A percentile compares a stretch with the other conserved stretches of the same genome.
These are phyloP conservation scores for Sebastes paucispinis DNA, from an alignment of 2,797 vertebrate genomes.

Conservation along the genomic window DNA sequence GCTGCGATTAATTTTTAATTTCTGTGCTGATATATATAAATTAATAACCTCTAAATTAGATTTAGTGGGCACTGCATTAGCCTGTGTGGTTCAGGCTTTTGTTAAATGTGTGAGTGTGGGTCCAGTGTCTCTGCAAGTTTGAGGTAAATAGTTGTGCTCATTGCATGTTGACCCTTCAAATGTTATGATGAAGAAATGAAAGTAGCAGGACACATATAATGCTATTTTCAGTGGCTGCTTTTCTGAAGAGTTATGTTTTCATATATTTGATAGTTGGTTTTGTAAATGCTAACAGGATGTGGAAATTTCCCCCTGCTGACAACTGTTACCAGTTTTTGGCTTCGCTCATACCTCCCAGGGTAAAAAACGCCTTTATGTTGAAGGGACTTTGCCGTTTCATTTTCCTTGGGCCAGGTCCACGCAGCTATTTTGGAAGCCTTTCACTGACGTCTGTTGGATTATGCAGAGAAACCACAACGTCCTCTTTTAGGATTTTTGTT, in stretches of 20 bases:
- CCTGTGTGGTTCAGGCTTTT: background rate
- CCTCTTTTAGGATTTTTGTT: conserved; percentile 77
- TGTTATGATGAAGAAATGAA: background rate
- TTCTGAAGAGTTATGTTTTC: background rate
- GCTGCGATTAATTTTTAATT: background rate
- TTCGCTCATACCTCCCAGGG: conserved; percentile 23
- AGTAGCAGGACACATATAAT: background rate
- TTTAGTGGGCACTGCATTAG: background rate
- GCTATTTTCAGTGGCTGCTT: conserved; percentile 14
- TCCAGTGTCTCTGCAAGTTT: background rate
- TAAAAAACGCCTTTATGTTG: conserved; percentile 63
- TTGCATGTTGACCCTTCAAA: background rate
- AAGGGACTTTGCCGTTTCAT: conserved; percentile 53
- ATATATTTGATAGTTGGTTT: conserved; percentile 18
- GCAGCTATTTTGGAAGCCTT: conserved; percentile 67
- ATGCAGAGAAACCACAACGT: conserved; percentile 72
- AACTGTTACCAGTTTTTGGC: conserved; percentile 48
- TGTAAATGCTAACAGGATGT: conserved; percentile 20
- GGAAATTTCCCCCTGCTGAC: conserved; percentile 48
- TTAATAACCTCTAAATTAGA: background rate
- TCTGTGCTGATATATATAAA: conserved; percentile 1
- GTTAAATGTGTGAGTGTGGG: background rate
- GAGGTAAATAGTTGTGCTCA: background rate
- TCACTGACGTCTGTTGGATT: conserved; percentile 72
- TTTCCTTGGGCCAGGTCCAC: conserved; percentile 71